These are phyloP conservation scores for Casuarius casuarius DNA, from an alignment of 2,113 vertebrate genomes.

Conservation along the genomic window DNA sequence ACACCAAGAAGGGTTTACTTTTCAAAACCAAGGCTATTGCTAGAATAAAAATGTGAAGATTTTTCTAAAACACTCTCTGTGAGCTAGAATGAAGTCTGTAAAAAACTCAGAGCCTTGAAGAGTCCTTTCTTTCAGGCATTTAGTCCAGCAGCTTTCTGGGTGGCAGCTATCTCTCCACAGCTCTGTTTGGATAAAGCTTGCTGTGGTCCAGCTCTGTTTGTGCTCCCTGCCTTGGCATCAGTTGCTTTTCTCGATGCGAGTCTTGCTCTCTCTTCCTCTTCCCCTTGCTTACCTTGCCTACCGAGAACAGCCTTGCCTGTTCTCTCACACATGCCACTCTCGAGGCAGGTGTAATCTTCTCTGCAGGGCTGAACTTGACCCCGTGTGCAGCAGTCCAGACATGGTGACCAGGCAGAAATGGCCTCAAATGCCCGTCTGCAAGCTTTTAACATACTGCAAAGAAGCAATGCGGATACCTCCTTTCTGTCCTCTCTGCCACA, in stretches of 20 bases:
- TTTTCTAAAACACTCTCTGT: background rate
- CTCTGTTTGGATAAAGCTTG: background rate
- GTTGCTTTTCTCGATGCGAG: background rate
- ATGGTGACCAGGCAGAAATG: fast-evolving
- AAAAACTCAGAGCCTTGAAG: background rate
- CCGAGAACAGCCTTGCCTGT: background rate
- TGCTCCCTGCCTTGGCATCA: background rate
- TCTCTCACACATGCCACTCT: background rate
- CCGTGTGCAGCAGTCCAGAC: fast-evolving
- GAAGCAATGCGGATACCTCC: background rate
- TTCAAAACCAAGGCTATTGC: background rate
- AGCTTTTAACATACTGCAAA: background rate
- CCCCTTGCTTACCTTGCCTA: background rate
- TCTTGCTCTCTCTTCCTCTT: background rate
- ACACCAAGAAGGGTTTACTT: background rate
- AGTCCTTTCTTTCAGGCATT: background rate
- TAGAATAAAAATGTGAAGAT: background rate
- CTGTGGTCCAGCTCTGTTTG: background rate
- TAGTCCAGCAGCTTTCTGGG: background rate
- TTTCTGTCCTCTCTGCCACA: background rate
- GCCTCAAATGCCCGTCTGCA: background rate
- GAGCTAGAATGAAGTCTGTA: background rate
- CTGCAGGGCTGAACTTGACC: background rate
- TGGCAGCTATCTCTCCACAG: background rate
- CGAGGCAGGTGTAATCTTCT: fast-evolving